Evolutionary conservation across 2,113 vertebrate genomes (phyloP).

Genomic region (Eurypyga helias): DNA sequence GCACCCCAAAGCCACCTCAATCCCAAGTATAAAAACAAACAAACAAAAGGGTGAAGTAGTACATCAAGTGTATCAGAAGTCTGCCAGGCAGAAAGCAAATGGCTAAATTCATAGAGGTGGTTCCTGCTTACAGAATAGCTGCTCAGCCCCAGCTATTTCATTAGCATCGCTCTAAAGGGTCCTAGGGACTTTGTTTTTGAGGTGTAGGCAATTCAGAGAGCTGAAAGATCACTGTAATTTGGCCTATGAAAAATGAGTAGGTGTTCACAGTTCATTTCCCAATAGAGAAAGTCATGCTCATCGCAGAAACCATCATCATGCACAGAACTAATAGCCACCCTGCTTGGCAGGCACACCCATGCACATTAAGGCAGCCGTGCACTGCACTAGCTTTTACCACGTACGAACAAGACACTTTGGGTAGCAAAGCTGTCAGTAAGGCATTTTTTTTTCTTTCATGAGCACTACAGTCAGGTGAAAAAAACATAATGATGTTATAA

Average conservation of each 20-base stretch:
- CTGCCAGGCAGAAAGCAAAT: constrained; percentile 19
- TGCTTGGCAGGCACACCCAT: constrained; percentile 51
- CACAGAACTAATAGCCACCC: constrained; percentile 1
- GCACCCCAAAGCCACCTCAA: neutral
- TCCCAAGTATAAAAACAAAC: neutral
- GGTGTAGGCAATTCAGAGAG: constrained; percentile 41
- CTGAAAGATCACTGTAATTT: constrained; percentile 57
- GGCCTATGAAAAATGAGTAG: constrained; percentile 67
- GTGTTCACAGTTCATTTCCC: constrained; percentile 69
- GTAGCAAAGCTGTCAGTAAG: neutral
- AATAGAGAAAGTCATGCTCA: constrained; percentile 56
- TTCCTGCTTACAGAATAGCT: neutral
- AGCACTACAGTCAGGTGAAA: neutral
- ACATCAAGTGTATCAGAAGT: neutral
- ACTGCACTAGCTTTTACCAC: neutral
- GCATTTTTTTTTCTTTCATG: neutral
- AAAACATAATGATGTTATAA: neutral
- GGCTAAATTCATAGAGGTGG: neutral
- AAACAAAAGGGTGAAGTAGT: neutral
- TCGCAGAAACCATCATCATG: constrained; percentile 37
- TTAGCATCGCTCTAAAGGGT: constrained; percentile 31
- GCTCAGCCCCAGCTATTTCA: constrained; percentile 43
- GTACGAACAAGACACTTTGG: neutral
- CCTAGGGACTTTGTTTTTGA: constrained; percentile 36
- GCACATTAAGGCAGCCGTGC: neutral